These are phyloP conservation scores for Trilocha varians DNA, from an alignment of 2,888 invertebrate species.

Conservation along the genomic window DNA sequence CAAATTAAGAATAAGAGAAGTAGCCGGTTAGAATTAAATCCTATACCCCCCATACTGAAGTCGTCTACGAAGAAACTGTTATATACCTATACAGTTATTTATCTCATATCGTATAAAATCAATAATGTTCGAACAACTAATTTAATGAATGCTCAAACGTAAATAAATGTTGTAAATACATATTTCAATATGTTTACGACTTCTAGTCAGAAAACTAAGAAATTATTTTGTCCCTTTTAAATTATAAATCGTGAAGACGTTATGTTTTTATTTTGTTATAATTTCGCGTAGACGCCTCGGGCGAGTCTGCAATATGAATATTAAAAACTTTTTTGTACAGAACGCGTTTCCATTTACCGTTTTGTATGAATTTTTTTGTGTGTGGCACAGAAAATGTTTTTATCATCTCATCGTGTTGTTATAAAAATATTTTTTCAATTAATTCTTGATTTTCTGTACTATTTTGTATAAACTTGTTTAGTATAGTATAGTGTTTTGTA, in stretches of 20 bases:
- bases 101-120: too few relatives aligned
- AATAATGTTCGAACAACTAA: too few relatives aligned
- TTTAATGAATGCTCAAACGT: too few relatives aligned
- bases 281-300: slow-evolving; percentile 62
- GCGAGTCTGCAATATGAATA: slow-evolving; percentile 58
- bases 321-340: slow-evolving; percentile 46
- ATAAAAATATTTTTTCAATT: background rate
- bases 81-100: too few relatives aligned
- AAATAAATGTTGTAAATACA: too few relatives aligned
- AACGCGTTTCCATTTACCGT: slow-evolving; percentile 27
- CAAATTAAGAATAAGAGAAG: too few relatives aligned
- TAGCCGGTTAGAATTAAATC: too few relatives aligned
- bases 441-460: background rate
- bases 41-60: too few relatives aligned
- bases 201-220: too few relatives aligned
- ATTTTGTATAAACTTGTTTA: background rate
- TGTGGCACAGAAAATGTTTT: slow-evolving; percentile 5
- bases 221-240: slow-evolving; percentile 44
- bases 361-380: slow-evolving; percentile 6
- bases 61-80: too few relatives aligned
- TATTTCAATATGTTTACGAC: background rate
- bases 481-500: too few relatives aligned
- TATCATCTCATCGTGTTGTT: too few relatives aligned
- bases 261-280: slow-evolving; percentile 67
- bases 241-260: slow-evolving; percentile 50